Conservation (phyloP, 2,797 vertebrate species). For the Gastrophryne carolinensis region DNA sequence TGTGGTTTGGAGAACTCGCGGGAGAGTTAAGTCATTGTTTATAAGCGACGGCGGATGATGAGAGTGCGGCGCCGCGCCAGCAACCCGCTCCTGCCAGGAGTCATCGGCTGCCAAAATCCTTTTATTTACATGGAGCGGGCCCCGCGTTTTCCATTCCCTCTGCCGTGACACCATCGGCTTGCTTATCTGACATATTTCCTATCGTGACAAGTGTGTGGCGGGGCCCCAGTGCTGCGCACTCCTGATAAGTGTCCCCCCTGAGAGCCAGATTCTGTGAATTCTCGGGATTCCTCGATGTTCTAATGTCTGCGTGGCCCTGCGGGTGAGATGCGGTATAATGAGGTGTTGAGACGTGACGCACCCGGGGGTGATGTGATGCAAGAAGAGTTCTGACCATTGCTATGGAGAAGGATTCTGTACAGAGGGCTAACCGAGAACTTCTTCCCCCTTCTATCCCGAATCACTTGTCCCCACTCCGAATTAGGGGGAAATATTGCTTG, state of each 20-base stretch:
- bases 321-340: neutral
- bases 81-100: neutral
- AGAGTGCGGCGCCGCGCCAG: neutral
- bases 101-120: neutral
- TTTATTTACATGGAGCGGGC: neutral
- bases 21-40: neutral
- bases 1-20: neutral
- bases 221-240: neutral
- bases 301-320: too few relatives aligned
- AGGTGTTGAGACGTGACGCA: neutral
- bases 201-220: neutral
- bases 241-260: neutral
- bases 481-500: too few relatives aligned
- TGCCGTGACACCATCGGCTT: neutral
- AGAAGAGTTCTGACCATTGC: neutral
- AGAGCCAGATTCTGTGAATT: neutral
- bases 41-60: neutral
- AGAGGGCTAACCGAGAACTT: too few relatives aligned
- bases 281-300: neutral
- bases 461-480: too few relatives aligned
- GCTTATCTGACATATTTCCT: neutral
- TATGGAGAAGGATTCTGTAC: too few relatives aligned
- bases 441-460: too few relatives aligned
- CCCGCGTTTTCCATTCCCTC: neutral
- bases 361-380: neutral